A percentile compares a stretch with the other conserved stretches of the same genome.
Evolutionary conservation across 1,140 invertebrate species (phyloP).

Genomic region (Lineus longissimus): DNA sequence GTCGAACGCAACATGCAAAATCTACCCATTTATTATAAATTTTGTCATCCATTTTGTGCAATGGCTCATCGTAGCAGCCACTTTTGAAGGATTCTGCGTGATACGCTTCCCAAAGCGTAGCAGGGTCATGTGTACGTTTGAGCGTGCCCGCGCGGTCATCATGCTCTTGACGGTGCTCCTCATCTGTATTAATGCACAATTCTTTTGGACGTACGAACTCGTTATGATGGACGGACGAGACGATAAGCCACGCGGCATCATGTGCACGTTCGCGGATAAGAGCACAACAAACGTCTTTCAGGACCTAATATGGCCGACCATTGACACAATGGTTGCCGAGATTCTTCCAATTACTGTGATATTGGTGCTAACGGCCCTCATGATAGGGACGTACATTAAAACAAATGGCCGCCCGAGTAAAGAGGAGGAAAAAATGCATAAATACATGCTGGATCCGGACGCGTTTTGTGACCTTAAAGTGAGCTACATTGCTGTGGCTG

Average conservation of each 20-base stretch:
- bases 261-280: constrained; percentile 20
- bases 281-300: constrained; percentile 25
- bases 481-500: constrained; percentile 8
- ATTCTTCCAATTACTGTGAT: constrained; percentile 31
- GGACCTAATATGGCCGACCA: constrained; percentile 34
- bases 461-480: constrained; percentile 9
- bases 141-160: constrained; percentile 40
- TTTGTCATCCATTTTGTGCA: constrained; percentile 35
- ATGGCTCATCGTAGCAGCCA: constrained; percentile 48
- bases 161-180: constrained; percentile 42
- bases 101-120: constrained; percentile 34
- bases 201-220: constrained; percentile 48
- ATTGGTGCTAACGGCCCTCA: constrained; percentile 19
- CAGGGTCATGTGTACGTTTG: constrained; percentile 41
- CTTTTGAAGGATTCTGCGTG: constrained; percentile 42
- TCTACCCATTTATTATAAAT: constrained; percentile 39
- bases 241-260: constrained; percentile 3
- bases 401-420: not conserved
- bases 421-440: not conserved
- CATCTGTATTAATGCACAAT: constrained; percentile 47
- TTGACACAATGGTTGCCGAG: constrained; percentile 32
- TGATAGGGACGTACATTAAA: constrained; percentile 15
- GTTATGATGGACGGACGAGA: constrained; percentile 18
- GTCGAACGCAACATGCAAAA: constrained; percentile 45
- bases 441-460: constrained; percentile 15